Evolutionary conservation across 2,888 invertebrate species (phyloP).

Genomic region (Kryphioiulus occultus): DNA sequence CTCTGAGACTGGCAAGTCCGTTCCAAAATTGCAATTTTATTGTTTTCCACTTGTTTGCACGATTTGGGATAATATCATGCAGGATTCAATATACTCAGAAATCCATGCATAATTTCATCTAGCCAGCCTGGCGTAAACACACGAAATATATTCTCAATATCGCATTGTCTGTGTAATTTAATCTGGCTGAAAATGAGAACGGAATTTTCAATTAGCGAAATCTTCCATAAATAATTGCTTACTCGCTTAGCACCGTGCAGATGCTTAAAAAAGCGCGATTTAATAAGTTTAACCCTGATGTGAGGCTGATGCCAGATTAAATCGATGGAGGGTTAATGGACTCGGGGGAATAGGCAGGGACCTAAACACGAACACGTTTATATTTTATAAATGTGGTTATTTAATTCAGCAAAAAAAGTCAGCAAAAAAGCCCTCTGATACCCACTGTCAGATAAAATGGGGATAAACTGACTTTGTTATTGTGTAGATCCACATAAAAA

Average conservation of each 20-base stretch:
- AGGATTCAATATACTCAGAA: not conserved
- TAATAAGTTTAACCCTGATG: not conserved
- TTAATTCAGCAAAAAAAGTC: not conserved
- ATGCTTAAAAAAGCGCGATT: not conserved
- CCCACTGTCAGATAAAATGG: not conserved
- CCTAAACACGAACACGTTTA: not conserved
- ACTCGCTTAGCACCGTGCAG: conserved; percentile 14
- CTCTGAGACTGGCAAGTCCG: not conserved
- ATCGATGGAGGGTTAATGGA: conserved; percentile 19
- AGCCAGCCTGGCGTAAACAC: not conserved
- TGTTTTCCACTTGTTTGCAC: not conserved
- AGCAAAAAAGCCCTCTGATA: not conserved
- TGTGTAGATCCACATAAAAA: conserved; percentile 22
- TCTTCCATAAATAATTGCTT: conserved; percentile 7
- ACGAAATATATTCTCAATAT: not conserved
- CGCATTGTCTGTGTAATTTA: not conserved
- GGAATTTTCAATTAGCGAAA: not conserved
- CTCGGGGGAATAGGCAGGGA: not conserved
- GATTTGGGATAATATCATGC: not conserved
- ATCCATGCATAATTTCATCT: not conserved
- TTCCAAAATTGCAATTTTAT: not conserved
- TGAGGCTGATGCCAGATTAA: not conserved
- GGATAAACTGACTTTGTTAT: conserved; percentile 24
- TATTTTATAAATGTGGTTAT: not conserved
- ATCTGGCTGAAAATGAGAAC: not conserved